Percentiles rank a stretch among this genome's conserved stretches.
Conservation (phyloP, 2,113 vertebrate genomes). For the Pollimyrus isidori region DNA sequence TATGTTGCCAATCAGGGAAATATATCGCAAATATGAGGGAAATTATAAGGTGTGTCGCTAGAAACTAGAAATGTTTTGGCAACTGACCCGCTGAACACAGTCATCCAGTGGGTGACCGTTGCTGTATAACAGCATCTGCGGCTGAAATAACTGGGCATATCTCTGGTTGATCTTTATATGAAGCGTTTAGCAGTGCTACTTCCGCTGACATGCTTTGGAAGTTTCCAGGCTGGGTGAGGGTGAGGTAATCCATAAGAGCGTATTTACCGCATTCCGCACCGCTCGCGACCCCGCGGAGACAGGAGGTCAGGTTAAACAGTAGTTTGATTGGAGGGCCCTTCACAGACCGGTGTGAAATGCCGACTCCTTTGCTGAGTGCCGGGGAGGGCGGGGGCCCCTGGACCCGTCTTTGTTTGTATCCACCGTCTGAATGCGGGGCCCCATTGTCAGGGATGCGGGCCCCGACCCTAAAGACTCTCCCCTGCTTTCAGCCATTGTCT, state of each 20-base stretch:
- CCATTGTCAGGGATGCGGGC: slow-evolving; percentile 57
- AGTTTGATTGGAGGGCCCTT: slow-evolving; percentile 70
- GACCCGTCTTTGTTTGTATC: slow-evolving; percentile 61
- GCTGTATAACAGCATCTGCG: not conserved
- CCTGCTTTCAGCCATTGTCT: slow-evolving; percentile 61
- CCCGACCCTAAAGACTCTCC: slow-evolving; percentile 62
- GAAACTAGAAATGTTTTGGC: not conserved
- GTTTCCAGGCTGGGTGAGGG: not conserved
- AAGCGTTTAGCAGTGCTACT: not conserved
- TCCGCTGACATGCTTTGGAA: slow-evolving; percentile 3
- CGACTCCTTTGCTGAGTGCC: slow-evolving; percentile 61
- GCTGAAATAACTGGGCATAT: not conserved
- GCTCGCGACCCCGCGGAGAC: slow-evolving; percentile 52
- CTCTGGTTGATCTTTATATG: not conserved
- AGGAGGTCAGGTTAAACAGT: slow-evolving; percentile 67
- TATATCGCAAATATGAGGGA: not conserved
- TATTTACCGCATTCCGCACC: slow-evolving; percentile 46
- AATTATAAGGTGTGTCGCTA: not conserved
- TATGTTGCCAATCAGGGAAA: not conserved
- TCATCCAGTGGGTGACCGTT: not conserved
- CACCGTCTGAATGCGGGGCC: slow-evolving; percentile 54
- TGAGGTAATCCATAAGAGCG: slow-evolving; percentile 32
- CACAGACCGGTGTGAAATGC: slow-evolving; percentile 68
- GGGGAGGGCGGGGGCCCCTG: slow-evolving; percentile 50
- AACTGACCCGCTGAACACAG: not conserved